Percentiles rank a stretch among this genome's conserved stretches.
Evolutionary conservation across 1,140 invertebrate genomes (phyloP).

Genomic region (Hyles vespertilio): DNA sequence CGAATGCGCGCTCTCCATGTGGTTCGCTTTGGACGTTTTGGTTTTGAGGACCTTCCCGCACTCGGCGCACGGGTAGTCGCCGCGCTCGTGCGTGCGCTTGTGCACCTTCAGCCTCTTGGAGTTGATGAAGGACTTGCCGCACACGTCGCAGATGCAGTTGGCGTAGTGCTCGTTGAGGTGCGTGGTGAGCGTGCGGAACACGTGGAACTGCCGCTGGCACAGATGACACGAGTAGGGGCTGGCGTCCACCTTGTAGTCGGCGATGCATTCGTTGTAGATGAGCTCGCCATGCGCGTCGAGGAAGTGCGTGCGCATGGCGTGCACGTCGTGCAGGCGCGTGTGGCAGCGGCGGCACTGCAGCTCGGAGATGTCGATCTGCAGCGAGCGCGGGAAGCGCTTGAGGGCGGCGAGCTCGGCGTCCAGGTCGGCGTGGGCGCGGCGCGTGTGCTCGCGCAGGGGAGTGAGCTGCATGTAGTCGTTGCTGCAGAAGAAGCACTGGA

Average conservation of each 20-base stretch:
- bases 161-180: constrained; percentile 64
- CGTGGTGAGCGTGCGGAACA: constrained; percentile 55
- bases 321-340: constrained; percentile 47
- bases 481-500: constrained; percentile 59
- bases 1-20: constrained; percentile 58
- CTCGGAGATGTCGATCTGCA: constrained; percentile 64
- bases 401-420: constrained; percentile 31
- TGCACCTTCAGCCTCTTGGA: constrained; percentile 59
- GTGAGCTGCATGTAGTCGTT: constrained; percentile 58
- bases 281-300: constrained; percentile 40
- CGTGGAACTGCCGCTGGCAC: constrained; percentile 53
- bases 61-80: constrained; percentile 43
- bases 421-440: constrained; percentile 2
- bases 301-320: constrained; percentile 47
- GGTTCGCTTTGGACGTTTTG: constrained; percentile 52
- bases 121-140: constrained; percentile 59
- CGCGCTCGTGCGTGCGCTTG: constrained; percentile 51
- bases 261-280: constrained; percentile 59
- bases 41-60: constrained; percentile 60
- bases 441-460: constrained; percentile 37
- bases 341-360: constrained; percentile 52
- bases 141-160: constrained; percentile 64
- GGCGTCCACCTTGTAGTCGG: constrained; percentile 55
- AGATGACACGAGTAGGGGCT: constrained; percentile 55
- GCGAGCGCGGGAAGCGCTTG: constrained; percentile 55